Evolutionary conservation across 2,888 invertebrate species (phyloP).

Genomic region (Gryllus longicercus): DNA sequence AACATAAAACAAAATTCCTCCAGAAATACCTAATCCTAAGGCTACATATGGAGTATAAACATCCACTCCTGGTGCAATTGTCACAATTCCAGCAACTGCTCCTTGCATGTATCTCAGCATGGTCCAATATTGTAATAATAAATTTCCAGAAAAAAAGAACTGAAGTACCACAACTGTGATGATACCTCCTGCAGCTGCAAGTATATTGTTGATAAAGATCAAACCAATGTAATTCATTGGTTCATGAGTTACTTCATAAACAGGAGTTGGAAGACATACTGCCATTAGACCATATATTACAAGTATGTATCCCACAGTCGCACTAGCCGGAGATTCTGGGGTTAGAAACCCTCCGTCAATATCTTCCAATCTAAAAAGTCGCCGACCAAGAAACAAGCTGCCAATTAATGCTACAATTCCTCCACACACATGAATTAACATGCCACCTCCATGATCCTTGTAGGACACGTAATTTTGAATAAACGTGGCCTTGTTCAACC

Average conservation of each 20-base stretch:
- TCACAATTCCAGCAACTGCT: constrained; percentile 44
- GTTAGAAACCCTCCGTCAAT: constrained; percentile 45
- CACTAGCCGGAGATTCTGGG: constrained; percentile 42
- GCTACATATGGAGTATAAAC: constrained; percentile 42
- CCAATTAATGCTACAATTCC: constrained; percentile 44
- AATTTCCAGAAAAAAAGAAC: too few relatives aligned
- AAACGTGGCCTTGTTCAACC: constrained; percentile 41
- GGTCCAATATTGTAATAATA: constrained; percentile 43
- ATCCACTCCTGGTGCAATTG: constrained; percentile 44
- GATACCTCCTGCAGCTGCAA: constrained; percentile 38
- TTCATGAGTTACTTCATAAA: constrained; percentile 29
- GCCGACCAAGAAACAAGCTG: constrained; percentile 44
- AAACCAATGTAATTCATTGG: constrained; percentile 27
- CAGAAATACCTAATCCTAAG: constrained; percentile 38
- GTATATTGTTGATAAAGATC: constrained; percentile 38
- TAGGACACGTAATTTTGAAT: constrained; percentile 39
- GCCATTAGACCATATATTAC: constrained; percentile 45
- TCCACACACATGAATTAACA: constrained; percentile 44
- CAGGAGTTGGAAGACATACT: constrained; percentile 38
- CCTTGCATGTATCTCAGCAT: constrained; percentile 46
- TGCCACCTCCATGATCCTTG: constrained; percentile 44
- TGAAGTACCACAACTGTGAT: constrained; percentile 27
- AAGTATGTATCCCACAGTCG: constrained; percentile 45
- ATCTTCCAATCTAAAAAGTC: constrained; percentile 44
- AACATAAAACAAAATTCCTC: not conserved